Evolutionary conservation across 2,113 vertebrate species (phyloP).

Genomic region (Atractosteus spatula): DNA sequence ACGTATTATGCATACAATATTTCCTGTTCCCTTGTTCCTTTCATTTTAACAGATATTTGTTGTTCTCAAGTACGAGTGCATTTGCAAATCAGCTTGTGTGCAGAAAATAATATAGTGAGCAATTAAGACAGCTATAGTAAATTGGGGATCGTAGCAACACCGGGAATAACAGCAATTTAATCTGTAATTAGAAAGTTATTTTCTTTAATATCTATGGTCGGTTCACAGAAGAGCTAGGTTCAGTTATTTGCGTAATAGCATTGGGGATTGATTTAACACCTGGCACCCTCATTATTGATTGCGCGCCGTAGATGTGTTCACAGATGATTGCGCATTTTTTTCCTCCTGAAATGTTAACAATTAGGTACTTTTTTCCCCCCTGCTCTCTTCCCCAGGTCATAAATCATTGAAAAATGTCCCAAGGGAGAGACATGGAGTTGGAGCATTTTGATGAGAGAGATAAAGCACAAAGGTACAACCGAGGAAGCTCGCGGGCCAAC

Average conservation of each 20-base stretch:
- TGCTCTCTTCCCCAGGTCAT: slow-evolving; percentile 20
- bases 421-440: slow-evolving; percentile 85
- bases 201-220: not conserved
- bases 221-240: not conserved
- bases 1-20: no score
- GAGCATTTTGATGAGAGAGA: slow-evolving; percentile 97
- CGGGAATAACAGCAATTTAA: not conserved
- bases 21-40: no score
- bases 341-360: no score
- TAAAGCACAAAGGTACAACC: slow-evolving; percentile 85
- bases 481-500: slow-evolving; percentile 82
- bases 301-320: no score
- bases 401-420: slow-evolving; percentile 58
- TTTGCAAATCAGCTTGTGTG: no score
- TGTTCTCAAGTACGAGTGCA: no score
- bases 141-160: not conserved
- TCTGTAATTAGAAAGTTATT: not conserved
- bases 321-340: no score
- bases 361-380: not conserved
- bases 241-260: not conserved
- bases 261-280: not conserved
- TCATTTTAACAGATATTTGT: no score
- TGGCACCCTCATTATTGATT: no score
- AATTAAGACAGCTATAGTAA: no score
- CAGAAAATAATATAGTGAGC: no score